Conservation (phyloP, 2,113 vertebrate species). For the Phaethornis superciliosus region DNA sequence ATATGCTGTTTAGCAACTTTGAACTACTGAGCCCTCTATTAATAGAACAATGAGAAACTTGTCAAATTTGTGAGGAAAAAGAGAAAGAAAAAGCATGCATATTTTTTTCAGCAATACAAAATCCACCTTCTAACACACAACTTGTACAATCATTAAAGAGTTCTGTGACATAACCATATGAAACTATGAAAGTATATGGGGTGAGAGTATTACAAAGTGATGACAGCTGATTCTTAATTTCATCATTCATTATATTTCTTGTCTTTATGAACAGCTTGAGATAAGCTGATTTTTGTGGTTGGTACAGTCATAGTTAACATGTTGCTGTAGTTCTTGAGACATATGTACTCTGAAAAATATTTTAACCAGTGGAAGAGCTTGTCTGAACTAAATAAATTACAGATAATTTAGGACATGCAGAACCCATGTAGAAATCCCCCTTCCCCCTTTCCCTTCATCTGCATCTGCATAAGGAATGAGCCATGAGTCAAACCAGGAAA, state of each 20-base stretch:
- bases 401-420: slow-evolving; percentile 40
- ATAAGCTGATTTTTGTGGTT: slow-evolving; percentile 47
- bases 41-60: not conserved
- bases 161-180: not conserved
- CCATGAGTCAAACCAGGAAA: not conserved
- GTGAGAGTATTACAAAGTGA: slow-evolving; percentile 16
- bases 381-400: slow-evolving; percentile 10
- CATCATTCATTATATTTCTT: not conserved
- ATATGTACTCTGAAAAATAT: not conserved
- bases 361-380: not conserved
- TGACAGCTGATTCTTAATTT: slow-evolving; percentile 31
- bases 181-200: slow-evolving; percentile 24
- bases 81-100: not conserved
- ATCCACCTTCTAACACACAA: not conserved
- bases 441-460: not conserved
- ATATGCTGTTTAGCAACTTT: not conserved
- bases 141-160: not conserved
- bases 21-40: not conserved
- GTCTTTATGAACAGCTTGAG: slow-evolving; percentile 21
- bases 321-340: slow-evolving; percentile 4
- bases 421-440: not conserved
- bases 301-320: not conserved
- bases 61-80: not conserved
- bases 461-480: not conserved
- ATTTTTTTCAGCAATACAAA: not conserved